phyloP scores from a whole-genome alignment of 2,888 invertebrate genomes.

The Hipparchia semele region DNA sequence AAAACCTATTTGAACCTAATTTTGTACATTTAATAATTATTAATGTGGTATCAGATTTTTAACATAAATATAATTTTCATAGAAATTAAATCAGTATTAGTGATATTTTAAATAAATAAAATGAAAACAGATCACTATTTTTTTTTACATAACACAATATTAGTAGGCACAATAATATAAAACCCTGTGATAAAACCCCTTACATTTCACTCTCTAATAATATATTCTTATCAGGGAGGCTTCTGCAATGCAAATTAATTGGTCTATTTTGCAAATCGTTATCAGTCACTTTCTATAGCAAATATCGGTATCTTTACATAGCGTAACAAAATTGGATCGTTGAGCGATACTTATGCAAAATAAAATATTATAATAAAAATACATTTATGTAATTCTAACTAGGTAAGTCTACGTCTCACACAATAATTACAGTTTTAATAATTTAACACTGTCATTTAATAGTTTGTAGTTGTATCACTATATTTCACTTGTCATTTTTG shows the following conservation, averaged over 20 bases:
- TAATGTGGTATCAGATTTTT: neutral
- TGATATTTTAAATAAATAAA: neutral
- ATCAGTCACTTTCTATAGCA: conserved; percentile 31
- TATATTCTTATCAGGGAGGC: neutral
- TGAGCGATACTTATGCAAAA: conserved; percentile 53
- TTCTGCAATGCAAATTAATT: conserved; percentile 12
- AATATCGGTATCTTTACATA: conserved; percentile 7
- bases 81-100: neutral
- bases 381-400: conserved; percentile 51
- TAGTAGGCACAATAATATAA: neutral
- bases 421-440: conserved; percentile 52
- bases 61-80: too few relatives aligned
- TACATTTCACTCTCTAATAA: conserved; percentile 1
- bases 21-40: neutral
- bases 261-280: conserved; percentile 24
- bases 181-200: conserved; percentile 11
- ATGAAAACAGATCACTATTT: neutral
- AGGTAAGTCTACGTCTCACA: conserved; percentile 58
- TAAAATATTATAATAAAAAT: conserved; percentile 48
- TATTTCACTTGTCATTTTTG: conserved; percentile 41
- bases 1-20: neutral
- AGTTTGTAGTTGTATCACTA: conserved; percentile 42
- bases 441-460: conserved; percentile 52
- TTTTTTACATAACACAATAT: neutral
- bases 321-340: conserved; percentile 35